These are phyloP conservation scores for crab-eating macaque (Macaca fascicularis) DNA, from an alignment of 2,113 vertebrate species.

Conservation along the genomic window DNA sequence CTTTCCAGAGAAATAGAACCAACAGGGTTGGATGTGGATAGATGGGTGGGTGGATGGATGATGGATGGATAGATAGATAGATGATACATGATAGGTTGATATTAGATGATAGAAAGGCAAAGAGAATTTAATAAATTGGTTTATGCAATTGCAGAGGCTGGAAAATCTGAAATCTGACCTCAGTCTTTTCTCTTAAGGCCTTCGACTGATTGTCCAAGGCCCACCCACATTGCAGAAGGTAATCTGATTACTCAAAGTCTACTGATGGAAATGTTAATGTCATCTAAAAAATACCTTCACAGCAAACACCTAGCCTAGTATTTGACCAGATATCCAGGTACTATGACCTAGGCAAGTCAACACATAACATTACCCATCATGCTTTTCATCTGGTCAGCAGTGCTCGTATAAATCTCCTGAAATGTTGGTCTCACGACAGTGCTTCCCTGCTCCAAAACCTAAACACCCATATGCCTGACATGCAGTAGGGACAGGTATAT, in stretches of 20 bases:
- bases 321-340: neutral
- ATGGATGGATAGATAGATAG: neutral
- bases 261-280: neutral
- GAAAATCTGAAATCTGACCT: neutral
- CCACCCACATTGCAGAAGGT: neutral
- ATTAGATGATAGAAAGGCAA: too few species aligned
- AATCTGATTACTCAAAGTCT: neutral
- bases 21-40: neutral
- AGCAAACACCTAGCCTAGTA: neutral
- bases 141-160: neutral
- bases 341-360: neutral
- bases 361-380: neutral
- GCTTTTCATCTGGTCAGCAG: neutral
- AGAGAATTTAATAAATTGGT: neutral
- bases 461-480: neutral
- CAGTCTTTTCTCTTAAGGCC: neutral
- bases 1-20: neutral
- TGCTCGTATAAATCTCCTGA: neutral
- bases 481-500: neutral
- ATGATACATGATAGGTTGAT: neutral
- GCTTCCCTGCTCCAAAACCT: neutral
- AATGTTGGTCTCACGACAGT: neutral
- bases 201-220: neutral
- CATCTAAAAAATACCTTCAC: neutral
- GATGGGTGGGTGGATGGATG: neutral